Base-by-base conservation (phyloP, 2,888 invertebrate genomes). In the Eulithis prunata region DNA sequence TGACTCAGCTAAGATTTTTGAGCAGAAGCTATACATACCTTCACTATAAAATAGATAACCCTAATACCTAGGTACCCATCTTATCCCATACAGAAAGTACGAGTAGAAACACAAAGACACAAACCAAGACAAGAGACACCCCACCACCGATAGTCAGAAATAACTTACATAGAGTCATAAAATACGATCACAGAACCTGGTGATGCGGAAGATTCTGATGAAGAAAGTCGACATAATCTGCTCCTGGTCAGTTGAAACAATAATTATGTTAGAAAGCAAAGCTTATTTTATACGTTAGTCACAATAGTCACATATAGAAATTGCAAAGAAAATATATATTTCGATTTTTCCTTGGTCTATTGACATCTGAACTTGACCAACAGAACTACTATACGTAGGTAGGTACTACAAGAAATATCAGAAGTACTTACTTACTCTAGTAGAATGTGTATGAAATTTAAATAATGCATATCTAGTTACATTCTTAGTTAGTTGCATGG, bases 161-260 rank as follows among this genome's bases (percentile, higher is more conserved):
- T 38, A 58, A 82, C 82, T 82, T 81, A 82, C 80, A 68, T 78
- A 70, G 79, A 68, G 64, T 76, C 78, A 62, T 82, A 81, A 57
- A 66, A 10, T 57, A 70, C 60, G 64, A 73, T 59, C 21, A 65
- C 64, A 46, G 68, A 66, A 46, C n/a, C 55, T 55, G 68, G 66
- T 10, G 71, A 61, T 54, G 62, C 62, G 57, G 73, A 62, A 60
- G 43, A 43, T 6, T 38, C 8, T 5, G 38, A 38, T 38, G 38
- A 5, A 8, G 38, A 38, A 38, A 61, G 63, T 43, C 62, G 69
- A 55, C 65, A 70, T 49, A 77, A 66, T 45, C 80, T 71, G 73
- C 81, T 77, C 81, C 81, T 81, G 67, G 67, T 66, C 41, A 12
- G 55, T 62, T 53, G 32, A 64, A 65, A 66, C 61, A 49, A 43